Evolutionary conservation across 2,113 vertebrate genomes (phyloP), one percentile per base, ranked within the genome.

Genomic region (Beaufortia kweichowensis): DNA sequence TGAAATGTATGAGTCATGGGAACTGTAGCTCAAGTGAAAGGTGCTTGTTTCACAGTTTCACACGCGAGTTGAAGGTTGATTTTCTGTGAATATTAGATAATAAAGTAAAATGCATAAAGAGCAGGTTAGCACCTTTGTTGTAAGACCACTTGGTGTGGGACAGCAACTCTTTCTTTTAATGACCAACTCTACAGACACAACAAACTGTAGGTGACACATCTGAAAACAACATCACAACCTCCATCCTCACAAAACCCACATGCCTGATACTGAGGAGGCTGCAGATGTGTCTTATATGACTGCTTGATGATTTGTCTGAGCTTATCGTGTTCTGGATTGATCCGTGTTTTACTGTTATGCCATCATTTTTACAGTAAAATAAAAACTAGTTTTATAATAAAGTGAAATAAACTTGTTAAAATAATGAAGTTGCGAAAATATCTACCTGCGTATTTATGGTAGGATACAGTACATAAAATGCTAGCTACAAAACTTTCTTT

Each of bases 1-100:
- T 59, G 59, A 71, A 71, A 71, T 71, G 68, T 59, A 59, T 6
- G 70, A 61, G 71, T 35, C 26, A 17, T 23, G 23, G 39, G 56
- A 73, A 31, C 39, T 59, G 26, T 8, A 74, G 57, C 24, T 39
- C 21, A n/a, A n/a, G n/a, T n/a, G n/a, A n/a, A 31, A 74, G 61
- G 71, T 21, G 56, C 57, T 61, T 71, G 70, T 35, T 43, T 35
- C 10, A 1, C 68, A 73, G 35, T 39, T 61, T 74, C 24, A 61
- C 71, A 31, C 41, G 33, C 53, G 56, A 71, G 15, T 15, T 9
- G 68, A 57, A 71, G 68, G 68, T 23, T 70, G 67, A 55, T 48
- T 70, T 70, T 55, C 35, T 55, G 50, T 70, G n/a, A 56, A 70
- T 12, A 17, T 17, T 39, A 71, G 15, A 59, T 57, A 23, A 71